Evolutionary conservation across 2,888 invertebrate genomes (phyloP).

Genomic region (Agapostemon virescens): DNA sequence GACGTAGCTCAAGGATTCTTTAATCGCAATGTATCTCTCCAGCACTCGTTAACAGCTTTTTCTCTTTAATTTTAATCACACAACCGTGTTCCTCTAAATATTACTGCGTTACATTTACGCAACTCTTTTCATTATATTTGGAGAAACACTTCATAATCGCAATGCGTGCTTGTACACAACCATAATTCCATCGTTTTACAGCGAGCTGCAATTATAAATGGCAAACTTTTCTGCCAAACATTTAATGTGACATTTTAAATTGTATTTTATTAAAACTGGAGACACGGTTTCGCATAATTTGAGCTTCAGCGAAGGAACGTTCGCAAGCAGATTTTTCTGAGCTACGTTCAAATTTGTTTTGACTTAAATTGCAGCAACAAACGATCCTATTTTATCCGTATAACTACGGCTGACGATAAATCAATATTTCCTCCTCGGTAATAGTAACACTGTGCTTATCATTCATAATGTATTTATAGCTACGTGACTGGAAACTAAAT

Average conservation of each 20-base stretch:
- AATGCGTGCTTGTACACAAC: not conserved
- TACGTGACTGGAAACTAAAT: conserved; percentile 20
- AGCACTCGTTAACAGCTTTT: not conserved
- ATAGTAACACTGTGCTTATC: conserved; percentile 43
- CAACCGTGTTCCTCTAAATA: not conserved
- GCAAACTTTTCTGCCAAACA: not conserved
- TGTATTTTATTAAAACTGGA: not conserved
- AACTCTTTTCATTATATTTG: not conserved
- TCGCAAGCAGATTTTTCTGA: not conserved
- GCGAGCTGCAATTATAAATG: not conserved
- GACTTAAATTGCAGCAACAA: conserved; percentile 1
- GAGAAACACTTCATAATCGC: not conserved
- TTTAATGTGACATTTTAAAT: conserved; percentile 6
- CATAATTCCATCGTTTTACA: not conserved
- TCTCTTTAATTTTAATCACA: not conserved
- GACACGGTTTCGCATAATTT: not conserved
- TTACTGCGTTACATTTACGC: not conserved
- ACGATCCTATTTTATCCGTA: conserved; percentile 26
- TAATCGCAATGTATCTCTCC: not conserved
- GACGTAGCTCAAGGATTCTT: not conserved
- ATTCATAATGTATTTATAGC: conserved; percentile 25
- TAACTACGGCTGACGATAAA: conserved; percentile 11
- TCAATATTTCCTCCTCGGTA: conserved; percentile 36
- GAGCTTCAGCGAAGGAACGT: not conserved
- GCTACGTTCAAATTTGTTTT: not conserved